Conservation (phyloP, 2,888 invertebrate species). For the Leucophenga montana region DNA sequence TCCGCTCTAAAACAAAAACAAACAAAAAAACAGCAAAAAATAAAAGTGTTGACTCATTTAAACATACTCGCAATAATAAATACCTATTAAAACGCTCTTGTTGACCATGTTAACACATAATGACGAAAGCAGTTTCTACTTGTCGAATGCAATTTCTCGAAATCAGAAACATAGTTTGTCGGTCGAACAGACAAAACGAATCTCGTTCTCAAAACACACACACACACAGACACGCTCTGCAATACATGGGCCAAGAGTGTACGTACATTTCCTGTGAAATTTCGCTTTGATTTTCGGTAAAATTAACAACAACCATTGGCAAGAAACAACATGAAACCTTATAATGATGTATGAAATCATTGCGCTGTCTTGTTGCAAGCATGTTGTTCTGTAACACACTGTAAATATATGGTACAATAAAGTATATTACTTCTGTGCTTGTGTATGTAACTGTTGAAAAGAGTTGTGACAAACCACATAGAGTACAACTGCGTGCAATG, state of each 20-base stretch:
- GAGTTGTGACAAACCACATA: too few species aligned
- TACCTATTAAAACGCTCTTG: too few species aligned
- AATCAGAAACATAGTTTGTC: conserved; percentile 29
- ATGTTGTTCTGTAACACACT: conserved; percentile 49
- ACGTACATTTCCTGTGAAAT: conserved; percentile 65
- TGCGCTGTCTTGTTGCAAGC: conserved; percentile 62
- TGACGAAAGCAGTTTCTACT: too few species aligned
- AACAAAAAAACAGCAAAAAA: too few species aligned
- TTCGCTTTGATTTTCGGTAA: conserved; percentile 64
- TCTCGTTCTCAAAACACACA: neutral
- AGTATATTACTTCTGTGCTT: neutral
- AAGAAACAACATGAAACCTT: conserved; percentile 33
- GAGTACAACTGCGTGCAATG: too few species aligned
- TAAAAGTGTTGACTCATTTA: too few species aligned
- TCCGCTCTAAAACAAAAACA: too few species aligned
- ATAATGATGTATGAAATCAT: conserved; percentile 46
- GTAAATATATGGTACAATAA: conserved; percentile 13
- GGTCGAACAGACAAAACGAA: conserved; percentile 15
- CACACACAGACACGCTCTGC: neutral
- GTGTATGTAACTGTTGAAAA: too few species aligned
- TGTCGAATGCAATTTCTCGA: conserved; percentile 38
- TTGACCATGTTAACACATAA: conserved; percentile 25
- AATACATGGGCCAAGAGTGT: conserved; percentile 16
- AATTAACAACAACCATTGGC: conserved; percentile 58
- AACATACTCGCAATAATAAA: too few species aligned